Conservation (phyloP, 2,113 vertebrate species). For the Morone chrysops region DNA sequence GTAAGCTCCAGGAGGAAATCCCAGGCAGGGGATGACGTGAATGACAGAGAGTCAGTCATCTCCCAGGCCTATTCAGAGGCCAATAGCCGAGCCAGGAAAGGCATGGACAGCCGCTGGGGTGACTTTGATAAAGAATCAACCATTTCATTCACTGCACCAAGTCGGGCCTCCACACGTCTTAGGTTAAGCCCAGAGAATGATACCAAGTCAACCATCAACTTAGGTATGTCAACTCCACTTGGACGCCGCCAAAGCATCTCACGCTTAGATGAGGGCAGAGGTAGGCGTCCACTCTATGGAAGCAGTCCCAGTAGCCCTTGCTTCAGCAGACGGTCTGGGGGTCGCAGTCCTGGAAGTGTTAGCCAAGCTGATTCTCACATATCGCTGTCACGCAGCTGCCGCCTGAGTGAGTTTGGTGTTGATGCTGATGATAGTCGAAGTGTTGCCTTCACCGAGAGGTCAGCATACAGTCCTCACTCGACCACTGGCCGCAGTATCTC, state of each 20-base stretch:
- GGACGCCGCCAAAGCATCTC: conserved; percentile 82
- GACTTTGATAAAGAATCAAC: conserved; percentile 87
- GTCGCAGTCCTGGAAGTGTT: conserved; percentile 81
- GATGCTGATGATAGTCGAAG: conserved; percentile 84
- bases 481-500: conserved; percentile 90
- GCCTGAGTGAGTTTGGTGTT: conserved; percentile 86
- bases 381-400: conserved; percentile 86
- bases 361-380: conserved; percentile 86
- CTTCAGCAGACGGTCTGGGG: conserved; percentile 73
- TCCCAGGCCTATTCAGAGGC: conserved; percentile 87
- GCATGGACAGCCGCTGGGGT: conserved; percentile 89
- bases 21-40: conserved; percentile 67
- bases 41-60: conserved; percentile 82
- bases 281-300: conserved; percentile 44
- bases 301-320: conserved; percentile 81
- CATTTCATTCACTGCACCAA: conserved; percentile 81
- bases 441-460: conserved; percentile 84
- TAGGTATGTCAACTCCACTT: conserved; percentile 84
- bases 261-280: conserved; percentile 75
- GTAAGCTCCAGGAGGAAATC: conserved; percentile 79
- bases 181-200: conserved; percentile 84
- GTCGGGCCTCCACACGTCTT: conserved; percentile 84
- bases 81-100: conserved; percentile 82
- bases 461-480: conserved; percentile 84
- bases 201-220: conserved; percentile 84